A percentile compares a stretch with the other conserved stretches of the same genome.
These are phyloP conservation scores for Scyliorhinus canicula DNA, from an alignment of 2,797 vertebrate species.

Conservation along the genomic window DNA sequence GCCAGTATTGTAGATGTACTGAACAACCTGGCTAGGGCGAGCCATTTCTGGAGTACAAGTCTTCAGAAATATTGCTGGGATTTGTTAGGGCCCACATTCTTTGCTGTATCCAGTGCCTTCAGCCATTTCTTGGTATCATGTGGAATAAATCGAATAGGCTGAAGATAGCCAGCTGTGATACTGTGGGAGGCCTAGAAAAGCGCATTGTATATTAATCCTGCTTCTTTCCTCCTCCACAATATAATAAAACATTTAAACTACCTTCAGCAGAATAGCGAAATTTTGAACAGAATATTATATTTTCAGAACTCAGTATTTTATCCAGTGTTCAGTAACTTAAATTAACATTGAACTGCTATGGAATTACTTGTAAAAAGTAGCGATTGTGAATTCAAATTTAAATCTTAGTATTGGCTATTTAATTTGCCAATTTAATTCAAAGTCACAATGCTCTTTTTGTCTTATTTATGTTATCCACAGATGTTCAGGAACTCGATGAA, in stretches of 20 bases:
- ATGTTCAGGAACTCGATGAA: slow-evolving; percentile 1
- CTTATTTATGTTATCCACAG: neutral
- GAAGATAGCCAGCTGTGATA: neutral
- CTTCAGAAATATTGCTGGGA: neutral
- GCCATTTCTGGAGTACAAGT: neutral
- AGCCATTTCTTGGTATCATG: too few species aligned
- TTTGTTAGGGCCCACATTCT: neutral
- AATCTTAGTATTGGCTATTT: neutral
- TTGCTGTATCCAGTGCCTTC: neutral
- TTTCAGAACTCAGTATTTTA: neutral
- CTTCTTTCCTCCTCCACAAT: neutral
- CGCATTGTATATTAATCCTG: neutral
- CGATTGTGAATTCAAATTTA: neutral
- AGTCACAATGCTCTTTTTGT: neutral
- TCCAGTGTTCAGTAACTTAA: neutral
- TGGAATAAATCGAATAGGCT: neutral
- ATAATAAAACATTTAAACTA: neutral
- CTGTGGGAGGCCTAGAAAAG: neutral
- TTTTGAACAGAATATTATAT: neutral
- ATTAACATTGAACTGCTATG: neutral
- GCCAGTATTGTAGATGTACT: neutral
- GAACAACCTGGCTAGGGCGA: neutral
- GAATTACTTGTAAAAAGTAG: neutral
- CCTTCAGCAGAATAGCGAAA: neutral
- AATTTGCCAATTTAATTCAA: neutral